Conservation (phyloP, 2,888 invertebrate genomes). For the Tinea pellionella region DNA sequence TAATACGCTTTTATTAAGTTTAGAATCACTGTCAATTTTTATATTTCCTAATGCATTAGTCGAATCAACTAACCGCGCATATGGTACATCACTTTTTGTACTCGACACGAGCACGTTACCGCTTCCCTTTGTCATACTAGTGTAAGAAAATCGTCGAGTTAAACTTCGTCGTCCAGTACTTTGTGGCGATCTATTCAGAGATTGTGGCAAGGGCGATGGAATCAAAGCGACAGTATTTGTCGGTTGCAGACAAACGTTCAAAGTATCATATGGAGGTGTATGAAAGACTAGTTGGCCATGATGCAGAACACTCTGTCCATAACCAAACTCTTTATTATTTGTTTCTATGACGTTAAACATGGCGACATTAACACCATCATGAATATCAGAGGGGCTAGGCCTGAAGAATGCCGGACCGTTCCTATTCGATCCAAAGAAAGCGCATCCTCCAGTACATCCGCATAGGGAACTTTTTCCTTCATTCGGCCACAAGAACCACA, state of each 20-base stretch:
- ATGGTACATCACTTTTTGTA: slow-evolving; percentile 78
- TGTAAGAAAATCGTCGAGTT: slow-evolving; percentile 61
- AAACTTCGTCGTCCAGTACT: slow-evolving; percentile 50
- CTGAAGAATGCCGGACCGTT: slow-evolving; percentile 92
- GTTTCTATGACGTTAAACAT: slow-evolving; percentile 79
- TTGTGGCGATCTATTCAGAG: slow-evolving; percentile 49
- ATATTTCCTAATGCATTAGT: slow-evolving; percentile 65
- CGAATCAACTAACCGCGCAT: slow-evolving; percentile 80
- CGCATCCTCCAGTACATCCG: slow-evolving; percentile 95
- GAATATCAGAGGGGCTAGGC: slow-evolving; percentile 82
- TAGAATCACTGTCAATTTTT: slow-evolving; percentile 80
- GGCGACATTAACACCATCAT: slow-evolving; percentile 86
- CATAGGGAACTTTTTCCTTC: slow-evolving; percentile 81
- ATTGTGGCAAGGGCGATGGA: slow-evolving; percentile 55
- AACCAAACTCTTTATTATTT: slow-evolving; percentile 85
- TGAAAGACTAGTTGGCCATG: slow-evolving; percentile 89
- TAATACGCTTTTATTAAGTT: slow-evolving; percentile 68
- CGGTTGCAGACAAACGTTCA: slow-evolving; percentile 82
- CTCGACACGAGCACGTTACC: slow-evolving; percentile 52
- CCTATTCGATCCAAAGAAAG: slow-evolving; percentile 92
- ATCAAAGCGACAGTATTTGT: slow-evolving; percentile 54
- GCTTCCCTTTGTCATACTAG: slow-evolving; percentile 57
- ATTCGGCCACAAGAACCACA: slow-evolving; percentile 95
- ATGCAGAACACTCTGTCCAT: slow-evolving; percentile 93
- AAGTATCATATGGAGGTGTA: slow-evolving; percentile 86